These are phyloP conservation scores for Lypha dubia DNA, from an alignment of 2,888 invertebrate genomes.

Conservation along the genomic window DNA sequence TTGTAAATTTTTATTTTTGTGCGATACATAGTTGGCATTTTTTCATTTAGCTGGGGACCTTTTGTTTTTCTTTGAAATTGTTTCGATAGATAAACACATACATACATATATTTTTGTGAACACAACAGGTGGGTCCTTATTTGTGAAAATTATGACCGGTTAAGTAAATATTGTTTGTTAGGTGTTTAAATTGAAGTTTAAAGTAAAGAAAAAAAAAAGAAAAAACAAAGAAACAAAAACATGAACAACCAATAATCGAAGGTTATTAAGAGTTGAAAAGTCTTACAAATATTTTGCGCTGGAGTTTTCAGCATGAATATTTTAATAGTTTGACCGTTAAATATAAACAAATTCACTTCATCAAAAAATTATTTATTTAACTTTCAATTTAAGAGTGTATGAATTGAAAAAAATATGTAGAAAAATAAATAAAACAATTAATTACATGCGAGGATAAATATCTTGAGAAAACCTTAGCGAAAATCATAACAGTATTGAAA, in stretches of 20 bases:
- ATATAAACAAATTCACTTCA: constrained; percentile 26
- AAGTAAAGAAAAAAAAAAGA: constrained; percentile 1
- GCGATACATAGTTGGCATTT: constrained; percentile 39
- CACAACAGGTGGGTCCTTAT: constrained; percentile 71
- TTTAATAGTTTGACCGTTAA: constrained; percentile 42
- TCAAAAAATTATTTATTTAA: constrained; percentile 33
- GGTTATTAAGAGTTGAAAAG: constrained; percentile 60
- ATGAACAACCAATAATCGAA: constrained; percentile 50
- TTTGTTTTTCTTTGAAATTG: constrained; percentile 22
- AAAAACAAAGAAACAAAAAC: constrained; percentile 32
- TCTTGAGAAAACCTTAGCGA: not conserved
- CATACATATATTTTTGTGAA: constrained; percentile 41
- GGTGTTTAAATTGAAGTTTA: constrained; percentile 64
- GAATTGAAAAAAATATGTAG: no score
- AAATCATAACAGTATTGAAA: not conserved
- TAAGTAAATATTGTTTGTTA: constrained; percentile 57
- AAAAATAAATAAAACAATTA: not conserved
- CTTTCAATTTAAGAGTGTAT: constrained; percentile 38
- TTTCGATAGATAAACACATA: constrained; percentile 18
- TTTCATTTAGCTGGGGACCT: constrained; percentile 47
- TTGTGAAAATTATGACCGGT: constrained; percentile 65
- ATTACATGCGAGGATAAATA: not conserved
- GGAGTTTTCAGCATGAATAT: not conserved
- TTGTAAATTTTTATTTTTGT: not conserved
- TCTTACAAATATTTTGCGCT: constrained; percentile 33